phyloP scores from a whole-genome alignment of 2,797 vertebrate species.

The Pipistrellus nathusii region DNA sequence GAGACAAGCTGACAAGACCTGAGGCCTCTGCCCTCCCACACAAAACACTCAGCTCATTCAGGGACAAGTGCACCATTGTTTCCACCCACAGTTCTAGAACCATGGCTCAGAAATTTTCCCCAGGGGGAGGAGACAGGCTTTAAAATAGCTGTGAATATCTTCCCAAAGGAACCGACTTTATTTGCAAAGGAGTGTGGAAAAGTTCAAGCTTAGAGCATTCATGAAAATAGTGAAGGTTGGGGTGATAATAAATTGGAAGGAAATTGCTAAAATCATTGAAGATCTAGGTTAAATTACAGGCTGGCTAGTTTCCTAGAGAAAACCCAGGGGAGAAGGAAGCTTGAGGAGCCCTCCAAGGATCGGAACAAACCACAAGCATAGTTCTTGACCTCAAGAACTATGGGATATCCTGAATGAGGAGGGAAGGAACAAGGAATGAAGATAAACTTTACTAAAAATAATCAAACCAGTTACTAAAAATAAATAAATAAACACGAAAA shows the following conservation, averaged over 20 bases:
- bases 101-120: constrained; percentile 7
- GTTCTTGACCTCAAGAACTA: neutral
- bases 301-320: constrained; percentile 10
- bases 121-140: neutral
- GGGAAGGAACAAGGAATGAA: neutral
- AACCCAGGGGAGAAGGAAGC: neutral
- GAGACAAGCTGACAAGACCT: neutral
- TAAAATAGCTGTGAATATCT: neutral
- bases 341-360: neutral
- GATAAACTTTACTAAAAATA: constrained; percentile 1
- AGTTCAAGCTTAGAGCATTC: neutral
- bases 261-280: neutral
- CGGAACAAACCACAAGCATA: neutral
- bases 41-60: neutral
- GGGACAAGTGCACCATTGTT: neutral
- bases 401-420: neutral
- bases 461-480: neutral
- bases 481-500: neutral
- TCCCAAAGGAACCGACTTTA: neutral
- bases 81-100: neutral
- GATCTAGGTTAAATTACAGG: neutral
- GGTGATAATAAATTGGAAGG: neutral
- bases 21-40: neutral
- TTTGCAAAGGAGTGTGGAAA: neutral
- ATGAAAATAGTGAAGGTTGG: constrained; percentile 22